Evolutionary conservation across 2,888 invertebrate species (phyloP), one percentile per base, ranked within the genome.

Genomic region (Pterobdella sp.): DNA sequence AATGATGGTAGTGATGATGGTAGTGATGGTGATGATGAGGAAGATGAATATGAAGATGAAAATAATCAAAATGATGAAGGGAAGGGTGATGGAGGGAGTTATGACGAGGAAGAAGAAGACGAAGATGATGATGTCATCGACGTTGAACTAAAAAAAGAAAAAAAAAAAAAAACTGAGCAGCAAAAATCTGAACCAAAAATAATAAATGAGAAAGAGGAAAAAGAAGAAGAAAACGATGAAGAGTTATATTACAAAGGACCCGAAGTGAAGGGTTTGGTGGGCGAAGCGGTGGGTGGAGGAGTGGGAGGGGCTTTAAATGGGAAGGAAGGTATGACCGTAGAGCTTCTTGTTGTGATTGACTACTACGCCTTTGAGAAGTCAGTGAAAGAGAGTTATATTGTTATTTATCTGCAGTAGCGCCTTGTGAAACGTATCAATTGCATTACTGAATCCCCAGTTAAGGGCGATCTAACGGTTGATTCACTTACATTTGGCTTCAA

Each of bases 1-100:
- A 63, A 56, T 71, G 60, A 71, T 71, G 60, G 31, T 72, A 37
- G 65, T 72, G 64, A 64, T 64, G 72, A 7, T 64, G 49, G 49
- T 72, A 52, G 34, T 72, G 67, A 72, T 72, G 67, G 29, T 67
- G 67, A 66, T 72, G 49, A 37, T 67, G 67, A 67, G 37, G 42
- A 67, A 37, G 67, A 65, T 64, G 14, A 29, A 42, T 29, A 68
- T 37, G 34, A 49, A 68, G 49, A 70, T 32, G 35, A 49, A 22
- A 34, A 34, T n/a, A 56, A 35, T 31, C 26, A 52, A 32, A 29
- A 70, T 52, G 70, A 70, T 34, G 52, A 56, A 49, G 56, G 34
- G 35, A 56, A 49, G 26, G 49, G 34, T 52, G 32, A 56, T 22
- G 56, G 42, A 52, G 52, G 32, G 68, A 37, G 32, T 68, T 42